A percentile compares a stretch with the other conserved stretches of the same genome.
phyloP scores from a whole-genome alignment of 2,888 invertebrate genomes.

The Lithophane semibrunnea region DNA sequence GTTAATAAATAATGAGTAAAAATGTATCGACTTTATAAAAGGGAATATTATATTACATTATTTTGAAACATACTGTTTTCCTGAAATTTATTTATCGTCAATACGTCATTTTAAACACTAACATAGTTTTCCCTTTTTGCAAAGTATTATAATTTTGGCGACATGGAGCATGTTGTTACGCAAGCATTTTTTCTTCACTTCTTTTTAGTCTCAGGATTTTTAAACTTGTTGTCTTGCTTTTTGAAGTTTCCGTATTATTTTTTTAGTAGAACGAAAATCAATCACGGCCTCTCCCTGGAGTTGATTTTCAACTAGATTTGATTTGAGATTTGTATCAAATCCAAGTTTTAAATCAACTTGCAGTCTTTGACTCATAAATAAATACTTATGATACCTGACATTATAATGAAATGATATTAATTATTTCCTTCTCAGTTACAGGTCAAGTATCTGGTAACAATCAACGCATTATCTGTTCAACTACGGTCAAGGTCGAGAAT shows the following conservation, averaged over 20 bases:
- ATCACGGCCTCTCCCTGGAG: neutral
- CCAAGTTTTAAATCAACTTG: neutral
- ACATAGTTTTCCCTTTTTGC: neutral
- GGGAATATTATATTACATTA: neutral
- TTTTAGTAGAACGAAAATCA: neutral
- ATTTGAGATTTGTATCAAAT: neutral
- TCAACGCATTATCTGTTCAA: constrained; percentile 57
- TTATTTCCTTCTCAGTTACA: constrained; percentile 48
- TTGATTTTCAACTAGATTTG: neutral
- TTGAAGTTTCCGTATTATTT: neutral
- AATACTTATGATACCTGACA: constrained; percentile 22
- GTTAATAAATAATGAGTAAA: constrained; percentile 23
- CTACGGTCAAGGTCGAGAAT: constrained; percentile 67
- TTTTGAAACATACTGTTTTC: neutral
- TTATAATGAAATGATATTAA: constrained; percentile 41
- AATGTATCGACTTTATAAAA: neutral
- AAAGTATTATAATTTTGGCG: neutral
- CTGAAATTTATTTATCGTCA: neutral
- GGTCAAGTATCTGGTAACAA: constrained; percentile 63
- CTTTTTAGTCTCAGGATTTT: neutral
- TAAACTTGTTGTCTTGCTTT: neutral
- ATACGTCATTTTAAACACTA: neutral
- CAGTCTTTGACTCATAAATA: neutral
- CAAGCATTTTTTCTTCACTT: neutral
- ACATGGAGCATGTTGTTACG: neutral